Conservation (phyloP, 1,140 invertebrate genomes). For the Eulimnadia texana region DNA sequence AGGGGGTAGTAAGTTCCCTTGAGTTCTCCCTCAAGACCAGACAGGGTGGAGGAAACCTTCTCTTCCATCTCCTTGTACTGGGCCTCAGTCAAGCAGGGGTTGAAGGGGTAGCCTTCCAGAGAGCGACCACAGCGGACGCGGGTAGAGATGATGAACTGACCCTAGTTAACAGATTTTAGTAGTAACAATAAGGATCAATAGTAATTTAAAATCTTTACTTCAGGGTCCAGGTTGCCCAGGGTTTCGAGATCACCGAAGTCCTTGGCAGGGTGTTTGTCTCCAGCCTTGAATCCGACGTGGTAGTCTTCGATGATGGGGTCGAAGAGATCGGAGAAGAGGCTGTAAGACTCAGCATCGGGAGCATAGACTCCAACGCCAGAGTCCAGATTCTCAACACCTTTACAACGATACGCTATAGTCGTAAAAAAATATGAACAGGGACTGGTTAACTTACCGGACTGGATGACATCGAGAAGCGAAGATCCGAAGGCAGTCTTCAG, state of each 20-base stretch:
- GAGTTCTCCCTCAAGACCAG: constrained; percentile 64
- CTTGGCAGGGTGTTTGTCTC: constrained; percentile 77
- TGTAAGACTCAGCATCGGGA: constrained; percentile 84
- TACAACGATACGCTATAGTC: no score
- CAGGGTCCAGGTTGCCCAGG: constrained; percentile 80
- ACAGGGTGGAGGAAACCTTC: constrained; percentile 67
- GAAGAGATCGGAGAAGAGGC: constrained; percentile 75
- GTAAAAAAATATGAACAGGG: no score
- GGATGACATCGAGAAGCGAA: constrained; percentile 76
- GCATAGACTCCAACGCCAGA: constrained; percentile 91
- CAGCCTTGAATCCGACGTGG: constrained; percentile 83
- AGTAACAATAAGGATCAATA: background rate
- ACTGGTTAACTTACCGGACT: constrained; percentile 52
- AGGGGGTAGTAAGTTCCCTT: constrained; percentile 87
- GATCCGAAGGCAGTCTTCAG: constrained; percentile 84
- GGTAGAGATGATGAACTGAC: constrained; percentile 80
- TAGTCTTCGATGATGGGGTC: constrained; percentile 95
- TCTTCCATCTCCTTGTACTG: constrained; percentile 91
- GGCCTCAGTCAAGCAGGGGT: constrained; percentile 81
- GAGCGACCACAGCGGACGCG: constrained; percentile 90
- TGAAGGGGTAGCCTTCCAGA: constrained; percentile 88
- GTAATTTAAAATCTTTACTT: constrained; percentile 30
- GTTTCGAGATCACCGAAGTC: constrained; percentile 84
- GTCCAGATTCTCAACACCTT: constrained; percentile 72
- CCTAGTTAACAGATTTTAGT: constrained; percentile 25